phyloP scores from a whole-genome alignment of 2,888 invertebrate species.

The Adelphocoris suturalis region DNA sequence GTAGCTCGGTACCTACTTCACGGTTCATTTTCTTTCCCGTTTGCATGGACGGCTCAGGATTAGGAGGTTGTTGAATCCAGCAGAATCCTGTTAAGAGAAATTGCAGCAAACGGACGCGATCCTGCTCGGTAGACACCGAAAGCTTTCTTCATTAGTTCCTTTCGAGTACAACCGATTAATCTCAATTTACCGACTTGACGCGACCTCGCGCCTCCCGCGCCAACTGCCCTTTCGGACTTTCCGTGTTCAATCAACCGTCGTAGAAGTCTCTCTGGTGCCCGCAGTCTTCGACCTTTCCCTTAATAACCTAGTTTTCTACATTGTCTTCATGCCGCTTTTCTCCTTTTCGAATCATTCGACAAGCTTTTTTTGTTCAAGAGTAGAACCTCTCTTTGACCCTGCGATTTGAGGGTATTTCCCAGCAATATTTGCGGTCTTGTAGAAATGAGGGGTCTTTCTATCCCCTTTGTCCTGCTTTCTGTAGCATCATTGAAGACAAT shows the following conservation, averaged over 20 bases:
- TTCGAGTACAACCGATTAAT: constrained; percentile 54
- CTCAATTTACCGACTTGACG: constrained; percentile 56
- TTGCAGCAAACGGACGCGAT: constrained; percentile 35
- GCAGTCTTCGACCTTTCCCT: constrained; percentile 57
- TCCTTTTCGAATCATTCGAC: constrained; percentile 44
- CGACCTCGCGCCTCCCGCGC: constrained; percentile 18
- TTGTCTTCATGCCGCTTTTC: constrained; percentile 40
- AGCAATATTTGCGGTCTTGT: neutral
- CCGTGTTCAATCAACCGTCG: constrained; percentile 64
- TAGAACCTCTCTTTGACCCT: neutral
- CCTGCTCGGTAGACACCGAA: constrained; percentile 30
- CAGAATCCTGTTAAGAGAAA: constrained; percentile 14
- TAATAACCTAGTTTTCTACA: constrained; percentile 61
- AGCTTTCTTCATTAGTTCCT: constrained; percentile 47
- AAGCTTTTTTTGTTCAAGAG: constrained; percentile 15
- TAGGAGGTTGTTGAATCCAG: neutral
- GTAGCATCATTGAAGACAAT: too few relatives aligned
- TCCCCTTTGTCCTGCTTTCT: too few relatives aligned
- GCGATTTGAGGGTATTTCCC: neutral
- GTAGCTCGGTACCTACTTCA: too few relatives aligned
- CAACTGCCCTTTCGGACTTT: constrained; percentile 29
- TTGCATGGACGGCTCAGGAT: neutral
- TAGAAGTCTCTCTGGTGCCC: constrained; percentile 50
- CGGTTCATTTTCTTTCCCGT: neutral
- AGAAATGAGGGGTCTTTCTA: neutral